Evolutionary conservation across 2,888 invertebrate species (phyloP), one percentile per base, ranked within the genome.

Genomic region (Pseudoips prasinana): DNA sequence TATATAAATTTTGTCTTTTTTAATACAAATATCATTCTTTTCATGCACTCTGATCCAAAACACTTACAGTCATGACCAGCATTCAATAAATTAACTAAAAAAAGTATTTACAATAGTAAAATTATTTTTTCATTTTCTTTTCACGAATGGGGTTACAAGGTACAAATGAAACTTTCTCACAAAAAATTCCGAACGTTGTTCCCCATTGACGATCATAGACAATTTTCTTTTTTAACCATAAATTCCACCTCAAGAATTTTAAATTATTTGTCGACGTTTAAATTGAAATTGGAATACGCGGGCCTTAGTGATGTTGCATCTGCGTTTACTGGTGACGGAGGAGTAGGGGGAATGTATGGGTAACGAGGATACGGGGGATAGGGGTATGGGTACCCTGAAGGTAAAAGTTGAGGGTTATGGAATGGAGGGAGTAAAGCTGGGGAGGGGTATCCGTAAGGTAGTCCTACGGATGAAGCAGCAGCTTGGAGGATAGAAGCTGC

Each of bases 401-500:
- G 91, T 33, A 90, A 68, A 0, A 92, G 84, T 7, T 92, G 91
- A 0, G 91, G 91, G 49, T 90, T 89, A 37, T 89, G 86, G 54
- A 88, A 82, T 33, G 79, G 90, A 61, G 89, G 92, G 72, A 71
- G 92, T 49, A 87, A 90, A 51, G 84, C 93, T 42, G 90, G 92
- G 14, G 86, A 79, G 6, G 91, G 90, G 45, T 91, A 91, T 0
- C 89, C 90, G 69, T 92, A 92, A 1, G 92, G 91, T 34, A 93
- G 83, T 28, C 92, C 91, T 6, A 92, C 92, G 6, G 92, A 91
- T 1, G 93, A 94, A 4, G 95, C 95, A 0, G 96, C 96, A 0
- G 98, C 97, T 67, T 98, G 97, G 1, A 97, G 91, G 5, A 98
- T 91, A 19, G 97, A 95, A 1, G 98, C 98, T 3, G 98, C 97